phyloP scores from a whole-genome alignment of 2,797 vertebrate species.

The Chanos chanos region DNA sequence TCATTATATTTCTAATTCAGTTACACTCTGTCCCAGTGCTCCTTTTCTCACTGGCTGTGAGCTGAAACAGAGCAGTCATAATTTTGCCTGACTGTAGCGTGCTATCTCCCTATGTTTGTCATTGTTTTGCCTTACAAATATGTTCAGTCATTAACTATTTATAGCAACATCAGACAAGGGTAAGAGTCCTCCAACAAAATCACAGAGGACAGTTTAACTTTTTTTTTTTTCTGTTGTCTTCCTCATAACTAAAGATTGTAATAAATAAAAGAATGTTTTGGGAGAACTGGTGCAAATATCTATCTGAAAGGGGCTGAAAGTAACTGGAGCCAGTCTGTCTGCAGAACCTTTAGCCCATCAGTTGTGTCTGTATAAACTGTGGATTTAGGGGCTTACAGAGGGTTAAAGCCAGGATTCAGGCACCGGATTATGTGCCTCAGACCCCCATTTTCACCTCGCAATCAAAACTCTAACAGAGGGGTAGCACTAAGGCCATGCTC shows the following conservation, averaged over 20 bases:
- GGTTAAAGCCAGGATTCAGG: constrained; percentile 57
- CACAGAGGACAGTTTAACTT: neutral
- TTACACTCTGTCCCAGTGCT: too few species aligned
- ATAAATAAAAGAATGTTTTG: neutral
- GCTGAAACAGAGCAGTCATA: neutral
- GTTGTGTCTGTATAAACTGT: constrained; percentile 56
- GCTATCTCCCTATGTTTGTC: neutral
- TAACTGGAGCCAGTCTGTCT: constrained; percentile 31
- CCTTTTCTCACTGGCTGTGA: neutral
- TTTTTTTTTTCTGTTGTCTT: neutral
- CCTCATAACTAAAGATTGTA: constrained; percentile 3
- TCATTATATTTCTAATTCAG: too few species aligned
- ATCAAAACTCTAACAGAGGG: constrained; percentile 37
- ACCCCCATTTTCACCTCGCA: constrained; percentile 61
- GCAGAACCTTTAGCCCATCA: constrained; percentile 51
- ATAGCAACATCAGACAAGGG: neutral
- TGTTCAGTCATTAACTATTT: constrained; percentile 9
- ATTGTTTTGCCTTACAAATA: neutral
- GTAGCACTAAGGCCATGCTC: constrained; percentile 37
- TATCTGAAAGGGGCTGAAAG: neutral
- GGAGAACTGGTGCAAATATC: neutral
- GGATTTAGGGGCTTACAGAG: constrained; percentile 51
- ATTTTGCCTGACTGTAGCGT: neutral
- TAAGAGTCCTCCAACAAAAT: neutral
- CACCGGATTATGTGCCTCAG: constrained; percentile 53